Percentiles rank a stretch among this genome's conserved stretches.
These are phyloP conservation scores for Mycteria americana DNA, from an alignment of 2,797 vertebrate genomes.

Conservation along the genomic window DNA sequence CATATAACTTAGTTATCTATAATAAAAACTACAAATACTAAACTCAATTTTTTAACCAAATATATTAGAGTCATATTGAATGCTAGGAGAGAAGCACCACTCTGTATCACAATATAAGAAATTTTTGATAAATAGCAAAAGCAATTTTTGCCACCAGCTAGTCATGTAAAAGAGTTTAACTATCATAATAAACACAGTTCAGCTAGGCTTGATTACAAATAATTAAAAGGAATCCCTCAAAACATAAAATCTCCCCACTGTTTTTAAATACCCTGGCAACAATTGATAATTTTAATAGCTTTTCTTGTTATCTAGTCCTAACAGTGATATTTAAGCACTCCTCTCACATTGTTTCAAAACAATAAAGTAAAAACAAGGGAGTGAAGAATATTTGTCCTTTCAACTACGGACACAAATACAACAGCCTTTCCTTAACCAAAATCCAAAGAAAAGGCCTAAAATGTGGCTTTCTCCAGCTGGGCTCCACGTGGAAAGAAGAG, in stretches of 20 bases:
- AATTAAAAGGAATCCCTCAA: neutral
- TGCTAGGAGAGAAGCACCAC: neutral
- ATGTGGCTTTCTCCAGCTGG: neutral
- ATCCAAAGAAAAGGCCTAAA: neutral
- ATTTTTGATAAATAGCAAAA: neutral
- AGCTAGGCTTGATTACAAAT: neutral
- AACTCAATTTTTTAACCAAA: neutral
- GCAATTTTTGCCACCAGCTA: neutral
- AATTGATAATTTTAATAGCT: neutral
- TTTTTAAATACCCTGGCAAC: neutral
- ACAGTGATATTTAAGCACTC: neutral
- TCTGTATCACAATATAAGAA: neutral
- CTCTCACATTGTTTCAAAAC: neutral
- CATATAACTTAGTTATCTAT: neutral
- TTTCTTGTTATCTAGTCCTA: neutral
- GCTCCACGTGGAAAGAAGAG: neutral
- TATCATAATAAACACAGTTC: neutral
- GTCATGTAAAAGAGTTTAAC: neutral
- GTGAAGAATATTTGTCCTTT: neutral
- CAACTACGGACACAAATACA: neutral
- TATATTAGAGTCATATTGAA: neutral
- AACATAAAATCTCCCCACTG: neutral
- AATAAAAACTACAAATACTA: neutral
- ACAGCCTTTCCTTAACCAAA: neutral
- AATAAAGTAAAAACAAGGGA: neutral